phyloP scores from a whole-genome alignment of 2,113 vertebrate genomes.

The Candoia aspera region DNA sequence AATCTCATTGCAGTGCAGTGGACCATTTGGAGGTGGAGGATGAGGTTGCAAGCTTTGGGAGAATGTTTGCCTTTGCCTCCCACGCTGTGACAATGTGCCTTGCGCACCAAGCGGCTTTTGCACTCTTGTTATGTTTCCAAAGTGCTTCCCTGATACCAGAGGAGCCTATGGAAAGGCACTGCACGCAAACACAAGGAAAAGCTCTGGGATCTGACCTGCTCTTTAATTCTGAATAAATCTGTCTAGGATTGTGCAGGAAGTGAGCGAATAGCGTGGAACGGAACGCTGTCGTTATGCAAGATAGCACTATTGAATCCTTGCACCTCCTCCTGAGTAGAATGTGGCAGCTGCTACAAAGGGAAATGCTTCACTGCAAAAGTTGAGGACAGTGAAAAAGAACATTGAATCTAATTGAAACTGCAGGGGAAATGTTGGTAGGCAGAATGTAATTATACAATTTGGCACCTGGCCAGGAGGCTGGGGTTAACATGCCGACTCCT shows the following conservation, averaged over 20 bases:
- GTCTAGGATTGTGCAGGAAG: neutral
- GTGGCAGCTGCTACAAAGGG: constrained; percentile 15
- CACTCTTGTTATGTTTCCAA: neutral
- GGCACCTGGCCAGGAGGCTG: constrained; percentile 24
- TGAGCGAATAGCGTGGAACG: neutral
- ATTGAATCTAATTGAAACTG: constrained; percentile 38
- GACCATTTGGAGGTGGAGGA: neutral
- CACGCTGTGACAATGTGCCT: neutral
- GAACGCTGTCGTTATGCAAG: neutral
- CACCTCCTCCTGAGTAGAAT: neutral
- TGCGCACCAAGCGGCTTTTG: neutral
- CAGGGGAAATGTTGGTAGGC: constrained; percentile 31
- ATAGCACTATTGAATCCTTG: neutral
- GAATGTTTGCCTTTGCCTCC: neutral
- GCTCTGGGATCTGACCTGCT: neutral
- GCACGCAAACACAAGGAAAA: neutral
- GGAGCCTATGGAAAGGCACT: neutral
- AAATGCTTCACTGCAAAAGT: constrained; percentile 19
- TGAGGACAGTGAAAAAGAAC: constrained; percentile 28
- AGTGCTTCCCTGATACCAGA: neutral
- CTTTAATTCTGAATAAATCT: neutral
- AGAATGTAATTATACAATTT: constrained; percentile 30
- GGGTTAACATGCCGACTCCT: neutral
- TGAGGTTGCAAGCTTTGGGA: neutral
- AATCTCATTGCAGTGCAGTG: neutral